Evolutionary conservation across 2,797 vertebrate genomes (phyloP), one percentile per base, ranked within the genome.

Genomic region (Acanthopagrus latus): DNA sequence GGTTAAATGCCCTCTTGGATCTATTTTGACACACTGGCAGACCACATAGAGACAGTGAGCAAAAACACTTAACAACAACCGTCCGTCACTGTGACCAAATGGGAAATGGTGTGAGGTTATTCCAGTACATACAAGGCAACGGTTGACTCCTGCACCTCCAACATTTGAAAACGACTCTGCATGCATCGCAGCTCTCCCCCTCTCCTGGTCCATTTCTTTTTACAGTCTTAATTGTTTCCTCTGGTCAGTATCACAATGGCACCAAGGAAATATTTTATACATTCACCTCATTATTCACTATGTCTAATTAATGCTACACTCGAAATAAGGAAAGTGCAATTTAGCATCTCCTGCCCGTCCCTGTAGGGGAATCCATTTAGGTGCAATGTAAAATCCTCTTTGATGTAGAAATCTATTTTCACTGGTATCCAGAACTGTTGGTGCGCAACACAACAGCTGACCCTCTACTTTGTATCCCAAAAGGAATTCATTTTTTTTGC

Each of bases 251-350:
- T 82, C 57, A 85, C 65, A 80, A 60, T 64, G 76, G 74, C 69
- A 81, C 73, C 64, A 16, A 87, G 75, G 67, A 88, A 88, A 91
- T 86, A 81, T 85, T 89, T 91, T 87, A 89, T 88, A 81, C 80
- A 88, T 89, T 85, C 74, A 9, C 55, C 86, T 92, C 91, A 92
- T 94, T 92, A 90, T 87, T 90, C 89, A 83, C 83, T 76, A 71
- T 81, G 83, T 90, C 85, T 93, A 93, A 94, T 91, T 93, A 91
- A 91, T 86, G 83, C 82, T 56, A 79, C 67, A 81, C 68, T 86
- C 13, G n/a, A 86, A 90, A 86, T 84, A 85, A 85, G 78, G 75
- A 89, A 90, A 89, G 52, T 87, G 81, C 81, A 89, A 89, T 90
- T 88, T 89, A 85, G 84, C 86, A 89, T 86, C 78, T 83, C 60